Conservation (phyloP, 2,797 vertebrate species). For the Pangasius djambal region DNA sequence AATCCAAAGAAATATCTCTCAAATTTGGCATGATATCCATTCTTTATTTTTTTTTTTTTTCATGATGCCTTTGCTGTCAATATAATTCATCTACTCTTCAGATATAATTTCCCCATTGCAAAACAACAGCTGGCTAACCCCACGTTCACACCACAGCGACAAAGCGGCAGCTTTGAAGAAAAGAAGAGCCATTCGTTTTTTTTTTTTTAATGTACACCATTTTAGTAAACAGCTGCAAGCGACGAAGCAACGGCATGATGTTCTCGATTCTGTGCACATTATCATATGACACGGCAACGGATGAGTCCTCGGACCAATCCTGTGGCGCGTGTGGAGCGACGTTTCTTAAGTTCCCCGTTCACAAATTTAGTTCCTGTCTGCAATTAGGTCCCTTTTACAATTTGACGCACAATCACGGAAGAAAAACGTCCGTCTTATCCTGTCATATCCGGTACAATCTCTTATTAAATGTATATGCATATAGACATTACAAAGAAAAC, state of each 20-base stretch:
- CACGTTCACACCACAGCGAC: background rate
- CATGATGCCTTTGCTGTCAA: background rate
- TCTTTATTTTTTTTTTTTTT: background rate
- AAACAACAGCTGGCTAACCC: slow-evolving; percentile 7
- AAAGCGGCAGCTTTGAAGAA: background rate
- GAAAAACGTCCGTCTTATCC: background rate
- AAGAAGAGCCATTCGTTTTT: background rate
- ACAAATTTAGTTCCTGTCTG: background rate
- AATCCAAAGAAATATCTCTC: background rate
- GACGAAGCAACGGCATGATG: background rate
- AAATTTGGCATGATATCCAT: background rate
- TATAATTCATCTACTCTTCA: background rate
- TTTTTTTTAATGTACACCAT: background rate
- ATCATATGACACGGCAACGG: background rate
- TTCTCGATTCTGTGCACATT: background rate
- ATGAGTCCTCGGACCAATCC: background rate
- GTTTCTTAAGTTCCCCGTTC: background rate
- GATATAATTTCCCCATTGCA: background rate
- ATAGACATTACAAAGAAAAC: background rate
- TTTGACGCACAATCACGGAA: background rate
- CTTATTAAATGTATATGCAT: background rate
- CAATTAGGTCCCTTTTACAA: background rate
- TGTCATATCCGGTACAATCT: background rate
- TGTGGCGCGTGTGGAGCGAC: background rate
- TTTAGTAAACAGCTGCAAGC: background rate